phyloP scores from a whole-genome alignment of 2,888 invertebrate species.

The Eristalis tenax region DNA sequence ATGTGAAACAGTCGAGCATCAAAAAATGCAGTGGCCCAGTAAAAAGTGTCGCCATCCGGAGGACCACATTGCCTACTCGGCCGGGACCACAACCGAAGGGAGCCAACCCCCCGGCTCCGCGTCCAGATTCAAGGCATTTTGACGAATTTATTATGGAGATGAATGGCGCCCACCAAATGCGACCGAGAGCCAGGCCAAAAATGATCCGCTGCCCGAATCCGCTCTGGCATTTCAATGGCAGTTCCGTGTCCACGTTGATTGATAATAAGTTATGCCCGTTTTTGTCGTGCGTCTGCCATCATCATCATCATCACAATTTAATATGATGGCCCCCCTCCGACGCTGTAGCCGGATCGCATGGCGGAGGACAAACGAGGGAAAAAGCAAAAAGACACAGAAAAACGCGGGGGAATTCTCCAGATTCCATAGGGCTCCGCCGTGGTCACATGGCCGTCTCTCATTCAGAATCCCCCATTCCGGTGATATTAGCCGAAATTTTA shows the following conservation, averaged over 20 bases:
- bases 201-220: constrained; percentile 61
- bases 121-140: constrained; percentile 72
- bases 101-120: constrained; percentile 9
- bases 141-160: constrained; percentile 79
- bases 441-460: constrained; percentile 58
- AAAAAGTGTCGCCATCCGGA: constrained; percentile 39
- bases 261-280: constrained; percentile 79
- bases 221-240: constrained; percentile 65
- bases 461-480: constrained; percentile 62
- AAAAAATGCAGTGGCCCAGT: constrained; percentile 42
- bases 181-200: constrained; percentile 45
- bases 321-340: constrained; percentile 70
- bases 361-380: background rate
- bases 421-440: constrained; percentile 67
- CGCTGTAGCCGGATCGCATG: background rate
- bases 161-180: constrained; percentile 79
- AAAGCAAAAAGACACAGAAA: constrained; percentile 5
- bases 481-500: constrained; percentile 81
- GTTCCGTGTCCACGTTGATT: constrained; percentile 72
- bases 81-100: background rate
- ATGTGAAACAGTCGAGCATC: constrained; percentile 58
- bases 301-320: constrained; percentile 67
- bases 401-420: constrained; percentile 52
- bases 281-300: constrained; percentile 45
- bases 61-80: constrained; percentile 57